Evolutionary conservation across 2,888 invertebrate species (phyloP).

Genomic region (Zelleria hepariella): DNA sequence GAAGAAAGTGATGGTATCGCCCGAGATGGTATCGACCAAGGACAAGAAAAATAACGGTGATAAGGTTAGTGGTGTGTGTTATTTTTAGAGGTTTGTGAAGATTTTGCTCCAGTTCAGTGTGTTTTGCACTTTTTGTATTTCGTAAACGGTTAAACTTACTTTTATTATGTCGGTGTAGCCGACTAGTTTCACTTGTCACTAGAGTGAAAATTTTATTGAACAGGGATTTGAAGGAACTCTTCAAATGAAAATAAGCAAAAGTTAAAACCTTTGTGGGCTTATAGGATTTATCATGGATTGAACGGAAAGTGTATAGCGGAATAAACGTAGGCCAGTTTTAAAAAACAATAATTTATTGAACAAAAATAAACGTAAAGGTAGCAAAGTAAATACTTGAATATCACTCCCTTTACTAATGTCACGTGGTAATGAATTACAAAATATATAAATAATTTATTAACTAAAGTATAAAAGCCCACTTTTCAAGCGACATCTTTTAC

Average conservation of each 20-base stretch:
- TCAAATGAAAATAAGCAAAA: no score
- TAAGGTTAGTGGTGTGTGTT: background rate
- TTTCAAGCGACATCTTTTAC: background rate
- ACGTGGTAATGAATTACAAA: background rate
- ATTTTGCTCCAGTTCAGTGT: no score
- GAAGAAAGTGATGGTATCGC: background rate
- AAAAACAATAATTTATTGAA: conserved; percentile 4
- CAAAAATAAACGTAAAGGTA: background rate
- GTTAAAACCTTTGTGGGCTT: no score
- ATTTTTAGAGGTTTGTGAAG: background rate
- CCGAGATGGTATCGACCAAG: background rate
- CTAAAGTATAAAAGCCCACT: background rate
- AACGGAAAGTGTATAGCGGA: no score
- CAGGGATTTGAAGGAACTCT: no score
- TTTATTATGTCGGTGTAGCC: no score
- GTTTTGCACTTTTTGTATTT: no score
- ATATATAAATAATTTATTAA: background rate
- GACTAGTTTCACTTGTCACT: no score
- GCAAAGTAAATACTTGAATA: background rate
- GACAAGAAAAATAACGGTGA: background rate
- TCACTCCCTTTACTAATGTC: background rate
- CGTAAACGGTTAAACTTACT: no score
- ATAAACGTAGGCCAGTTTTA: background rate
- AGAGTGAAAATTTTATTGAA: no score
- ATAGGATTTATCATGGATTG: no score